Evolutionary conservation across 2,113 vertebrate genomes (phyloP), one percentile per base, ranked within the genome.

Genomic region (Murina feae): DNA sequence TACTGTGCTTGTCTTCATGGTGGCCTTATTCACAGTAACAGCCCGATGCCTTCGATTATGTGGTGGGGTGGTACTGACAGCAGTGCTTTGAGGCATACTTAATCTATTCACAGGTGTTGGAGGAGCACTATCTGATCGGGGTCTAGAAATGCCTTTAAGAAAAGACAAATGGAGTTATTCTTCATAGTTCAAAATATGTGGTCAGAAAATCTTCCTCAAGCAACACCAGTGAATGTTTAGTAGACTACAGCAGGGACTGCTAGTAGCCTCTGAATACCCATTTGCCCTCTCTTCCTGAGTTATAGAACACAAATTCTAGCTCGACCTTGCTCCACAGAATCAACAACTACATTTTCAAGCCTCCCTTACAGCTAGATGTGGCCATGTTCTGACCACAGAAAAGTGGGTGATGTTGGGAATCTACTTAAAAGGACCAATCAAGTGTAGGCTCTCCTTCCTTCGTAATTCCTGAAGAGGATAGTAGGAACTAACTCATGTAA

Each of bases 41-140:
- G 99, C 98, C 16, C 99, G 98, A 76, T 99, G 99, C 97, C 99
- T 98, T 37, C 99, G 98, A 97, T 98, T 99, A 96, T 99, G 99
- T 66, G 99, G 99, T 4, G 99, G 99, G 0, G 99, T 99, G 76
- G 99, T 99, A 97, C 98, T 99, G 97, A 99, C 99, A 97, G 99
- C 98, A n/a, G 98, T 98, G 44, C 74, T 99, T 6, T 99, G 99
- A 63, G 99, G 99, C 99, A 99, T 99, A 98, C 98, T 99, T 97
- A 99, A 98, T 97, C 99, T 98, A 94, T 99, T 99, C 51, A 99
- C 99, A 0, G 99, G 99, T 0, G 99, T 99, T 94, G 99, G 99
- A 0, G 99, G 99, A 58, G 99, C 99, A 5, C 99, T 99, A 92
- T 99, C 99, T 9, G 99, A 98, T 68, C 99, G 98, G 37, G 99